Conservation (phyloP, 2,113 vertebrate genomes). For the Bos taurus region ARS-UCD2.0 NC_037347.1:20790501-20791000, state of each 20-base stretch:
- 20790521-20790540: background rate
- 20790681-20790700: background rate
- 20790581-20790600: background rate
- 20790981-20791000: background rate
- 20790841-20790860: background rate
- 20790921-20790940: background rate
- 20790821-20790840: background rate
- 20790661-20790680: fast-evolving
- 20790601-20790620: background rate
- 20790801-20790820: fast-evolving
- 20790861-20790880: background rate
- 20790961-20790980: background rate
- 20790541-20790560: background rate
- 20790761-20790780: background rate
- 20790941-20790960: background rate
- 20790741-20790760: background rate
- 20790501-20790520: background rate
- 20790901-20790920: background rate
- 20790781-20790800: background rate
- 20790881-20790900: background rate
- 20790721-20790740: background rate
- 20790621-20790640: background rate
- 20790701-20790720: background rate
- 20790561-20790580: background rate
- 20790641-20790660: background rate